Base-by-base conservation (phyloP, 2,797 vertebrate genomes). In the Melanotaenia trifasciata region DNA sequence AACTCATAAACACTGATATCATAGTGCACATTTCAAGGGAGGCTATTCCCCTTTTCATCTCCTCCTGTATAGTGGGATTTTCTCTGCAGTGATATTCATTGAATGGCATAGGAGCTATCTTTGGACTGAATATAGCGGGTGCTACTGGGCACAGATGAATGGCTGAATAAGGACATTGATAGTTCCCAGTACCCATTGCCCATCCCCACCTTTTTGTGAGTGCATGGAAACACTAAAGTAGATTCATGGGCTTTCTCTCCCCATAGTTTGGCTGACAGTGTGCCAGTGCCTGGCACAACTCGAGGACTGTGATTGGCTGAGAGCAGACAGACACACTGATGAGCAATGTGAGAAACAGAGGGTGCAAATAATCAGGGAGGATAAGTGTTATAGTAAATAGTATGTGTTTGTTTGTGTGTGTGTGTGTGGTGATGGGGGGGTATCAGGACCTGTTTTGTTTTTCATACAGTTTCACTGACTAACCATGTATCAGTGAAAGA, bases 221-320 rank as follows among this genome's bases (percentile, higher is more conserved):
- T 5, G 58, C 72, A 90, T 76, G 60, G 70, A 84, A 78, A 86
- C 60, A 80, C 72, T 85, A 74, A 88, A 86, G 86, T 80, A 85
- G 80, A 90, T 85, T 85, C 71, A 78, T 84, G 78, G 88, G 83
- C 71, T 58, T 79, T 66, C 51, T 45, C 51, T 70, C 77, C 76
- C 83, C 81, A 69, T 64, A 66, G 61, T 73, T 82, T 64, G 70
- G 74, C 71, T 58, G 50, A 88, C 50, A 40, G 67, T 14, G 33
- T 72, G 78, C 81, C 87, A 87, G 67, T 5, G 32, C 65, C 68
- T 84, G 89, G 78, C 82, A 83, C 66, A 58, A 38, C 40, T 51
- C 0, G 14, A 81, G 66, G 70, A 35, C 43, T 33, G 56, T 14
- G 30, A 85, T 81, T 88, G 84, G 84, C 63, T 0, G 20, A 75